These are phyloP conservation scores for Sebastes schlegelii DNA, from an alignment of 2,113 vertebrate species.

Conservation along the genomic window DNA sequence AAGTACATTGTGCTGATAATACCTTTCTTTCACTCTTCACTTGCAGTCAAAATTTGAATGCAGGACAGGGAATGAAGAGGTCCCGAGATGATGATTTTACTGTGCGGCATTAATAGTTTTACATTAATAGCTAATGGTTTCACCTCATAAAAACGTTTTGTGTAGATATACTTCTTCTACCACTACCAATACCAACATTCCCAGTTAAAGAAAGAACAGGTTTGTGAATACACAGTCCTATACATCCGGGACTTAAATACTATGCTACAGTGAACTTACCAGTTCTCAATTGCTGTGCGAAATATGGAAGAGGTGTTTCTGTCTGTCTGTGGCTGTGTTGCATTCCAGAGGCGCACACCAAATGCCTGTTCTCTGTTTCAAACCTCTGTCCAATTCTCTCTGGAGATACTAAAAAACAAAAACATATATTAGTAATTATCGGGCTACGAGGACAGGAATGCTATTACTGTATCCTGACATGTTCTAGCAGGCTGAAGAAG, in stretches of 20 bases:
- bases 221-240: neutral
- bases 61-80: too few species aligned
- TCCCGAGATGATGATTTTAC: too few species aligned
- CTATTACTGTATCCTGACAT: neutral
- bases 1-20: too few species aligned
- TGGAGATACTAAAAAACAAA: slow-evolving; percentile 86
- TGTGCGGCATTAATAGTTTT: too few species aligned
- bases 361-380: slow-evolving; percentile 65
- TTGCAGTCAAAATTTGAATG: too few species aligned
- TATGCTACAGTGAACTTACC: slow-evolving; percentile 69
- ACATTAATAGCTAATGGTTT: too few species aligned
- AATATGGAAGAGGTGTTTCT: slow-evolving; percentile 67
- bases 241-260: neutral
- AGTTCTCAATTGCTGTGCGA: slow-evolving; percentile 83
- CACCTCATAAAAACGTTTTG: too few species aligned
- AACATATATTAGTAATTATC: neutral
- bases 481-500: neutral
- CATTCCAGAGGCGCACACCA: slow-evolving; percentile 50
- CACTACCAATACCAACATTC: too few species aligned
- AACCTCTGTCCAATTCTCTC: slow-evolving; percentile 81
- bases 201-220: too few species aligned
- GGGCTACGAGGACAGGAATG: neutral
- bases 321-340: slow-evolving; percentile 74
- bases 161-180: too few species aligned
- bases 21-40: too few species aligned